Percentiles rank a stretch among this genome's conserved stretches.
These are phyloP conservation scores for Apodemus sylvaticus DNA, from an alignment of 2,113 vertebrate genomes.

Conservation along the genomic window DNA sequence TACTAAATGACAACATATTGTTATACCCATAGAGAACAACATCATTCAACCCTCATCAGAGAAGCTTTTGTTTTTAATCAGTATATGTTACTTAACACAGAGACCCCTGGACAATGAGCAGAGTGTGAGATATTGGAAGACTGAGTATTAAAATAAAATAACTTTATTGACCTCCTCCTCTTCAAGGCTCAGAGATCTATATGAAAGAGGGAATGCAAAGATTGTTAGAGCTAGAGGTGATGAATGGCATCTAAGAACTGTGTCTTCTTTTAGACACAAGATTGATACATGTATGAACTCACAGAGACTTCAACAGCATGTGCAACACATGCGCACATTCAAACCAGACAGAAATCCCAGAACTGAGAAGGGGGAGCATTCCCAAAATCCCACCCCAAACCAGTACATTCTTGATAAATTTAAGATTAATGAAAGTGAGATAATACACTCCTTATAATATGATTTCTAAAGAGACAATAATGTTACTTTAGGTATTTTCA, in stretches of 20 bases:
- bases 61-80: background rate
- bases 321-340: background rate
- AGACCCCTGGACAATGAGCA: background rate
- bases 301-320: background rate
- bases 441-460: background rate
- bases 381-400: background rate
- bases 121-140: background rate
- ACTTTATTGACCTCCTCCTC: background rate
- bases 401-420: slow-evolving; percentile 8
- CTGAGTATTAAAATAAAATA: background rate
- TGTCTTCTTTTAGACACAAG: background rate
- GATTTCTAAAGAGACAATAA: background rate
- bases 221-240: background rate
- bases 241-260: background rate
- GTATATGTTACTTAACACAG: background rate
- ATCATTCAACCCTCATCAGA: background rate
- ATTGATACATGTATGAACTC: background rate
- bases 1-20: background rate
- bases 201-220: background rate
- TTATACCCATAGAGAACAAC: background rate
- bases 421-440: background rate
- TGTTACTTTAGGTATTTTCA: background rate
- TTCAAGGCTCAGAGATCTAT: background rate
- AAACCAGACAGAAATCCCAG: background rate
- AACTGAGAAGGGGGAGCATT: background rate